phyloP scores from a whole-genome alignment of 2,113 vertebrate genomes.

The Neolamprologus kungweensis region DNA sequence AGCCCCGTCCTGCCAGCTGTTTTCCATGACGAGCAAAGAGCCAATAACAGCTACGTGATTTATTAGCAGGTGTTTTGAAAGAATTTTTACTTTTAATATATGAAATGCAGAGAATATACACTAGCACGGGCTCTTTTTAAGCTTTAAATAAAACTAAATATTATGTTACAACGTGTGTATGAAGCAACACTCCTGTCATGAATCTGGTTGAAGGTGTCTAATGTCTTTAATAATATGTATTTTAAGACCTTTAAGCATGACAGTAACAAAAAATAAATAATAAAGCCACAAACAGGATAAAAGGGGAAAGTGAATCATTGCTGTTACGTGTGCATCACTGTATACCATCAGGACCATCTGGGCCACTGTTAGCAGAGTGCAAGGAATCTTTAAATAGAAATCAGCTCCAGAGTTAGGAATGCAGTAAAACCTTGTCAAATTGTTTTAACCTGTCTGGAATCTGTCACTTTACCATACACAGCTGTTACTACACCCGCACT shows the following conservation, averaged over 20 bases:
- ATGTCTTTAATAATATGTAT: neutral
- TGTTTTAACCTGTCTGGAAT: slow-evolving; percentile 40
- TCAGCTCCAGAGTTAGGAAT: slow-evolving; percentile 9
- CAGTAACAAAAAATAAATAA: neutral
- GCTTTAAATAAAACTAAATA: neutral
- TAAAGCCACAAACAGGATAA: neutral
- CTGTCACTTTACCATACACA: slow-evolving; percentile 21
- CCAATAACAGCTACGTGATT: neutral
- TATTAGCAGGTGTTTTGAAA: neutral
- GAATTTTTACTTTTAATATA: neutral
- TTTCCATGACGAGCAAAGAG: neutral
- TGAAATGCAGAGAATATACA: neutral
- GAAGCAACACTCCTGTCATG: neutral
- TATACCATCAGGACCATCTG: neutral
- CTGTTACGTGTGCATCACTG: neutral
- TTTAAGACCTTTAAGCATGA: neutral
- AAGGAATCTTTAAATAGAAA: neutral
- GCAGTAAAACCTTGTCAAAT: slow-evolving; percentile 34
- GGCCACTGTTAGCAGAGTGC: neutral
- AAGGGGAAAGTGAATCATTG: neutral
- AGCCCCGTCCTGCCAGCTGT: neutral
- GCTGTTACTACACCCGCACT: slow-evolving; percentile 35
- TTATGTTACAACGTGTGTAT: neutral
- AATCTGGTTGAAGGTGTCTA: neutral
- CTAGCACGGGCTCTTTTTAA: rapidly evolving